Evolutionary conservation across 1,140 invertebrate species (phyloP), one percentile per base, ranked within the genome.

Genomic region (Hestina assimilis): DNA sequence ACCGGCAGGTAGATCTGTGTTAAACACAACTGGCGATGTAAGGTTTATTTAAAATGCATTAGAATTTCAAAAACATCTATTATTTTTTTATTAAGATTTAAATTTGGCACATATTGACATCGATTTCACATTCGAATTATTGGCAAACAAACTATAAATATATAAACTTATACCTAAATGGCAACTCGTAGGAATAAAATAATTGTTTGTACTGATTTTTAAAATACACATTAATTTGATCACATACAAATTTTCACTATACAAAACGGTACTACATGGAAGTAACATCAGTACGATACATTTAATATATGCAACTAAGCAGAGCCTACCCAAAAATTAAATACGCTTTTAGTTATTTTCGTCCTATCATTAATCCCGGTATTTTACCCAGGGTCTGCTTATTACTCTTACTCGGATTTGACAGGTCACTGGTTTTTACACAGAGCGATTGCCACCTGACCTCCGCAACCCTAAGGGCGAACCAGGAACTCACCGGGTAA

Each of bases 1-100:
- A 79, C 15, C 55, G 24, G 69, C 83, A 87, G 83, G 83, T 87
- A 87, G 71, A 70, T 59, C 70, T 69, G 60, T 61, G 43, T 72
- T 63, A 56, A 69, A 69, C 26, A 46, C 45, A 35, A 14, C 33
- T 46, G 33, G 24, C 33, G 40, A 45, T 21, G 45, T 48, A 15
- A 35, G 29, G 35, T 38, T 24, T 38, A 66, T 40, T 58, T 14
- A 58, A 58, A 58, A 53, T 40, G 23, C 46, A 24, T 29, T 31
- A 28, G 1, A 53, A 26, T 53, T 46, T 57, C 56, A 45, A 54
- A 64, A 63, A 50, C 43, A 53, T 58, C 35, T 53, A 46, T 67
- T 63, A 56, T 65, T 60, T n/a, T n/a, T n/a, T 43, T 59, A 59
- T 53, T 40, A 59, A 38, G 48, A 48, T 43, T 62, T 63, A 58